Evolutionary conservation across 2,888 invertebrate genomes (phyloP), one percentile per base, ranked within the genome.

Genomic region (Rhamnusium bicolor): DNA sequence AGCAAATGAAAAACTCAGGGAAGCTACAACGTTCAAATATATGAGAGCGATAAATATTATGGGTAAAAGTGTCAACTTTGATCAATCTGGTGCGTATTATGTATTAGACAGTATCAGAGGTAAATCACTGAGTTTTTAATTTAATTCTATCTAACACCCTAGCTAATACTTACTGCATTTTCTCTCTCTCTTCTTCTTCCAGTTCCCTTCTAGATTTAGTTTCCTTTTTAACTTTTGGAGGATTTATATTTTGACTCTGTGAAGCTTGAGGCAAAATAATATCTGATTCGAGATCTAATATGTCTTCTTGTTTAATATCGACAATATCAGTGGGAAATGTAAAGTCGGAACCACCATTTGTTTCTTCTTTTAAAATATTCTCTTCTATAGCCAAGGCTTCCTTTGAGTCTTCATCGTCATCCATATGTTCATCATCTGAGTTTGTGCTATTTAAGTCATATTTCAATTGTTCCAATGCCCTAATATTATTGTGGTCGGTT

Each of bases 101-200:
- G n/a, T n/a, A n/a, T n/a, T n/a, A n/a, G n/a, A n/a, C n/a, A n/a
- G n/a, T n/a, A n/a, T n/a, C n/a, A n/a, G n/a, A n/a, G n/a, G n/a
- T n/a, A n/a, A n/a, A n/a, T n/a, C n/a, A n/a, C n/a, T n/a, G n/a
- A n/a, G n/a, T n/a, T n/a, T n/a, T n/a, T n/a, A n/a, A n/a, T n/a
- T n/a, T n/a, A n/a, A n/a, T n/a, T n/a, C n/a, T n/a, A n/a, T n/a
- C n/a, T n/a, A n/a, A n/a, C n/a, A n/a, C n/a, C n/a, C n/a, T n/a
- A n/a, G n/a, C n/a, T n/a, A n/a, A n/a, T n/a, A n/a, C n/a, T n/a
- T n/a, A 97, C 97, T 97, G 97, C 98, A 98, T 98, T 88, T 96
- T 96, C 86, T 98, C 96, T 74, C 98, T 89, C 86, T 98, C 98
- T 85, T 98, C 98, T 86, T 98, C 97, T 87, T 98, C 97, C 8